phyloP scores from a whole-genome alignment of 2,113 vertebrate species.

The Hipposideros armiger region DNA sequence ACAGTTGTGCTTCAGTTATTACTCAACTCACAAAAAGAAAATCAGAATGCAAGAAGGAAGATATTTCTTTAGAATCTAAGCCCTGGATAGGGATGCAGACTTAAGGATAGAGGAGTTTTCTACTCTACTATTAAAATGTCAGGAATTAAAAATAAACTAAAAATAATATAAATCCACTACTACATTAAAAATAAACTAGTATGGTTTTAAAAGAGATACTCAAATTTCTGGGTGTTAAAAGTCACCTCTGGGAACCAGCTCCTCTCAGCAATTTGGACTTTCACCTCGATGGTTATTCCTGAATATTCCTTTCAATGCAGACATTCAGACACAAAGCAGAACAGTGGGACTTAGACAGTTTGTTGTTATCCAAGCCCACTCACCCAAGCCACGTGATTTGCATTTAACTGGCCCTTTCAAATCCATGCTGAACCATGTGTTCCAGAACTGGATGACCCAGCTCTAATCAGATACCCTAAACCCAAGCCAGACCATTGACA shows the following conservation, averaged over 20 bases:
- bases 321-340: not conserved
- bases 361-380: not conserved
- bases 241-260: not conserved
- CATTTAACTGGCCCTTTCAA: constrained; percentile 53
- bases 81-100: not conserved
- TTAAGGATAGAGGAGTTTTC: not conserved
- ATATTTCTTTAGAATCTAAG: not conserved
- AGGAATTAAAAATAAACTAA: constrained; percentile 53
- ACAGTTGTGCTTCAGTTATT: constrained; percentile 52
- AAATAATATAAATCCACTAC: not conserved
- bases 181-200: constrained; percentile 35
- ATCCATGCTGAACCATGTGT: constrained; percentile 34
- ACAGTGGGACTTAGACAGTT: not conserved
- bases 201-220: not conserved
- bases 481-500: constrained; percentile 41
- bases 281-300: not conserved
- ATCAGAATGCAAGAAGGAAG: not conserved
- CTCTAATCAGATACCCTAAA: constrained; percentile 49
- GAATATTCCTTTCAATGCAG: not conserved
- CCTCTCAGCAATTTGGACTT: not conserved
- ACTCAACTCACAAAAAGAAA: constrained; percentile 46
- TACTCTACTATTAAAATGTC: not conserved
- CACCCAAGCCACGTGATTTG: constrained; percentile 36
- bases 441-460: constrained; percentile 35
- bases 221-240: not conserved